Conservation (phyloP, 2,797 vertebrate species). For the Epinephelus malabaricus region DNA sequence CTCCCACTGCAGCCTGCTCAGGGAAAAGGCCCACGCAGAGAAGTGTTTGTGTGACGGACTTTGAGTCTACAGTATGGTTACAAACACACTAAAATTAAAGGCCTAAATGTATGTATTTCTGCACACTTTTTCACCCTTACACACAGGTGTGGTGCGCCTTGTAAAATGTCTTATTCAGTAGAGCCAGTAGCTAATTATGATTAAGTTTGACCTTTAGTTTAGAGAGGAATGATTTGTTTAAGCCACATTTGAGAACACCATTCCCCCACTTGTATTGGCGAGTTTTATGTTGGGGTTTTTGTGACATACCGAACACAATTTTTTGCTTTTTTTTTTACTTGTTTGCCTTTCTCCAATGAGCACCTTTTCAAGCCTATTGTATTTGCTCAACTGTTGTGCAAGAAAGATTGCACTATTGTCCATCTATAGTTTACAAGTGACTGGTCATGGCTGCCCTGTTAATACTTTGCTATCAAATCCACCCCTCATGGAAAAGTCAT, state of each 20-base stretch:
- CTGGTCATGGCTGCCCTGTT: constrained; percentile 41
- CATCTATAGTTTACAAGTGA: constrained; percentile 21
- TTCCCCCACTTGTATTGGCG: neutral
- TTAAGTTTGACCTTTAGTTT: constrained; percentile 7
- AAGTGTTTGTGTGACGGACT: constrained; percentile 82
- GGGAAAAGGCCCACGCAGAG: constrained; percentile 67
- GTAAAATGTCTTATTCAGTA: constrained; percentile 36
- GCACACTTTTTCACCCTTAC: constrained; percentile 50
- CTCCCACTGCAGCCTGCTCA: constrained; percentile 63
- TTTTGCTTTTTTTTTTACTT: constrained; percentile 31
- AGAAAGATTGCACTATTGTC: constrained; percentile 49
- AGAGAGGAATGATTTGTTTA: constrained; percentile 12
- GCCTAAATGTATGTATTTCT: constrained; percentile 35
- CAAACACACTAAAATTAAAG: constrained; percentile 21
- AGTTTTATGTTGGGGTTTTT: constrained; percentile 25
- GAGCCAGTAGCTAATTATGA: constrained; percentile 20
- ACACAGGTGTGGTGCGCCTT: constrained; percentile 48
- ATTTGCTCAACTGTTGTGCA: constrained; percentile 63
- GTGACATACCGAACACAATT: constrained; percentile 6
- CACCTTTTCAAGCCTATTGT: constrained; percentile 48
- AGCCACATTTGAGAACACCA: constrained; percentile 4
- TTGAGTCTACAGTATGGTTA: constrained; percentile 33
- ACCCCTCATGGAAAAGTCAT: constrained; percentile 32
- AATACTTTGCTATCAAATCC: constrained; percentile 31
- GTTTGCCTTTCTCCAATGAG: constrained; percentile 66